Base-by-base conservation (phyloP, 2,113 vertebrate genomes). In the Saguinus midas region DNA sequence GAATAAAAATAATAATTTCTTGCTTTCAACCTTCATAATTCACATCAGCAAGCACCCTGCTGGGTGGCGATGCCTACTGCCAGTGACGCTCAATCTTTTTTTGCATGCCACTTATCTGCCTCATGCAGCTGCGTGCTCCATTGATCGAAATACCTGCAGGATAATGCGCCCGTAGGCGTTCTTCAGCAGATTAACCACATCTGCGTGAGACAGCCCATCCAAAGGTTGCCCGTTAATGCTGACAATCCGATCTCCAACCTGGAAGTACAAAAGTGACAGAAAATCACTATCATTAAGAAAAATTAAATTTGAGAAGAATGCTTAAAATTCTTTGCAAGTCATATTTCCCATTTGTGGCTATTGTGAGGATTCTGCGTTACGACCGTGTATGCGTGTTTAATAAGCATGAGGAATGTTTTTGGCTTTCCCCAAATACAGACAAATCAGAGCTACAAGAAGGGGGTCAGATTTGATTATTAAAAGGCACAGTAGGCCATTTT, bases 191-290 rank as follows among this genome's bases (percentile, higher is more conserved):
- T 98, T 98, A 97, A 99, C 99, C 1, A 99, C 99, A 2, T 99
- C 99, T 1, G 98, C 97, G 75, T 99, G 99, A 80, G 99, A 98
- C 98, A 99, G 98, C 94, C 99, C 99, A 84, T 99, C 99, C 98
- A 99, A 98, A 85, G 98, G 98, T 97, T 99, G 99, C 92, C 99
- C 98, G 94, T 99, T 99, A 95, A 99, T 99, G 98, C 99, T 99
- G 98, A 99, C 99, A 97, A 99, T 99, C 96, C 99, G 99, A 98
- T 99, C 99, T 58, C 99, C 99, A 96, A 99, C 99, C 99, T 99
- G 84, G 81, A 98, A 96, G 96, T 72, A 98, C 94, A 98, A 98
- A 96, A 96, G 97, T 25, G 97, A 97, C 81, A 95, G 98, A 98
- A 98, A 98, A 98, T 98, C 98, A 98, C 97, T 92, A 97, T 97